Conservation (phyloP, 2,113 vertebrate species). For the Epinephelus moara region DNA sequence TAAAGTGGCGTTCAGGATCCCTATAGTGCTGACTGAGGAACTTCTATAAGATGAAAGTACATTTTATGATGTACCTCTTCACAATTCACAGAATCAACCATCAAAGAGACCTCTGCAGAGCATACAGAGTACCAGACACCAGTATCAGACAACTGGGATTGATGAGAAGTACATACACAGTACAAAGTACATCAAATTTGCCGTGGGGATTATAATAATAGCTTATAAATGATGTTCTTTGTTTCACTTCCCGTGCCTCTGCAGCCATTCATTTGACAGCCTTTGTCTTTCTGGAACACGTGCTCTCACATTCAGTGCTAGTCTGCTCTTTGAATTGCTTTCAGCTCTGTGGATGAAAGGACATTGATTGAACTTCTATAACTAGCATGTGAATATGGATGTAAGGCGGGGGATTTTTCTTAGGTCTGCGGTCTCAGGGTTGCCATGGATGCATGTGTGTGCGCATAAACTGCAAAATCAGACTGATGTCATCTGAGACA, state of each 20-base stretch:
- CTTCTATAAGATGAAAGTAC: not conserved
- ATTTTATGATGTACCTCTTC: not conserved
- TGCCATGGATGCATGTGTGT: too few species aligned
- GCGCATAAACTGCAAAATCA: too few species aligned
- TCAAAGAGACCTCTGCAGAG: not conserved
- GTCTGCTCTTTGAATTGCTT: slow-evolving; percentile 9
- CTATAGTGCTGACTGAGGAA: not conserved
- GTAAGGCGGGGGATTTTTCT: not conserved
- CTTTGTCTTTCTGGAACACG: slow-evolving; percentile 21
- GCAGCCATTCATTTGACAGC: not conserved
- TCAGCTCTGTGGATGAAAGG: slow-evolving; percentile 47
- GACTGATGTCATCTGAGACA: too few species aligned
- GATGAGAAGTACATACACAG: not conserved
- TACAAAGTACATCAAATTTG: not conserved
- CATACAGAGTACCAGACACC: not conserved
- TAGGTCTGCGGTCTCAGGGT: too few species aligned
- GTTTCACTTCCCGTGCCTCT: not conserved
- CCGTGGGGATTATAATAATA: slow-evolving; percentile 12
- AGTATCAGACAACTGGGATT: not conserved
- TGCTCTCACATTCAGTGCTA: not conserved
- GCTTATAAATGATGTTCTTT: not conserved
- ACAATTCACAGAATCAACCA: not conserved
- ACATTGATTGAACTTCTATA: slow-evolving; percentile 42
- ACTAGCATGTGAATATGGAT: slow-evolving; percentile 38
- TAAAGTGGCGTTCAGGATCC: not conserved